phyloP scores from a whole-genome alignment of 2,888 invertebrate genomes.

The Aproaerema taeniolella region DNA sequence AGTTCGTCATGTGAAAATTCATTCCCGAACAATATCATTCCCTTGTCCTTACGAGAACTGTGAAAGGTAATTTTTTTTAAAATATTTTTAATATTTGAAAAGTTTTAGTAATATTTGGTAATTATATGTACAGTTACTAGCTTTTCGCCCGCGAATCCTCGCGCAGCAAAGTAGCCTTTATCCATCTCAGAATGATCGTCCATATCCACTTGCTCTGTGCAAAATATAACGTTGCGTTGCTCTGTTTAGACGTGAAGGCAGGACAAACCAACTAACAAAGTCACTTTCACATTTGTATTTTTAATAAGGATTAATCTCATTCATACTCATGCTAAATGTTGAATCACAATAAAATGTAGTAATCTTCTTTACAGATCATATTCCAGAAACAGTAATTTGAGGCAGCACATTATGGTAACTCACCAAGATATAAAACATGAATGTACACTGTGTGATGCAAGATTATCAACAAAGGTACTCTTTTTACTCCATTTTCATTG shows the following conservation, averaged over 20 bases:
- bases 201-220: too few species aligned
- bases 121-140: too few species aligned
- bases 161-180: background rate
- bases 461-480: constrained; percentile 53
- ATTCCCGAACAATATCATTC: constrained; percentile 35
- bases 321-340: too few species aligned
- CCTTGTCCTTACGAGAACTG: constrained; percentile 54
- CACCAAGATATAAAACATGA: constrained; percentile 68
- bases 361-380: constrained; percentile 54
- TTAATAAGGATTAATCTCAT: too few species aligned
- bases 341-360: too few species aligned
- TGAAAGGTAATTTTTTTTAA: constrained; percentile 35
- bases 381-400: constrained; percentile 72
- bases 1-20: constrained; percentile 51
- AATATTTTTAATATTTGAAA: too few species aligned
- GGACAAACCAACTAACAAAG: too few species aligned
- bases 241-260: too few species aligned
- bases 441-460: constrained; percentile 54
- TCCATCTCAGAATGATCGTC: too few species aligned
- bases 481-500: too few species aligned
- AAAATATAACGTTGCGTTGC: too few species aligned
- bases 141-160: constrained; percentile 5
- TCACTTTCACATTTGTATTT: background rate
- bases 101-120: too few species aligned
- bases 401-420: constrained; percentile 66